phyloP scores from a whole-genome alignment of 2,888 invertebrate species.

The Caprella mutica region DNA sequence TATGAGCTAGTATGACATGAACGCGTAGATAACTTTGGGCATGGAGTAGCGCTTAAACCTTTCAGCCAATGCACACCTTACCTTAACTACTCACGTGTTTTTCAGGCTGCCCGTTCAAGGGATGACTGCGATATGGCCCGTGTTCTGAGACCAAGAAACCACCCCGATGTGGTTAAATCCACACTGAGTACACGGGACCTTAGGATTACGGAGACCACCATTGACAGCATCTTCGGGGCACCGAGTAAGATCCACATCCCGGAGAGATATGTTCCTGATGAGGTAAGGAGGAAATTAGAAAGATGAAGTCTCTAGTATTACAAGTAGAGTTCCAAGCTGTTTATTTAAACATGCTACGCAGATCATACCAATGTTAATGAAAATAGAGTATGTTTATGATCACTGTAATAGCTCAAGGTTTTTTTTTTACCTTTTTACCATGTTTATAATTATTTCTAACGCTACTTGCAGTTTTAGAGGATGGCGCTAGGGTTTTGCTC shows the following conservation, averaged over 20 bases:
- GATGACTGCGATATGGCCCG: slow-evolving; percentile 64
- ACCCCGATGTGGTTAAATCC: slow-evolving; percentile 73
- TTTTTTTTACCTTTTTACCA: background rate
- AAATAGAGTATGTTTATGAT: background rate
- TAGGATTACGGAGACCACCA: slow-evolving; percentile 64
- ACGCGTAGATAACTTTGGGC: too few relatives aligned
- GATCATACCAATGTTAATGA: background rate
- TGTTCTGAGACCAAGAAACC: slow-evolving; percentile 58
- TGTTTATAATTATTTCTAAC: too few relatives aligned
- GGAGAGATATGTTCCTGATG: slow-evolving; percentile 82
- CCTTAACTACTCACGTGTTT: too few relatives aligned
- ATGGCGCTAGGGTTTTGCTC: too few relatives aligned
- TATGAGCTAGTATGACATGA: too few relatives aligned
- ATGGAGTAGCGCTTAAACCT: too few relatives aligned
- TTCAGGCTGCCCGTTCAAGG: slow-evolving; percentile 31
- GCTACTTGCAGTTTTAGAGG: too few relatives aligned
- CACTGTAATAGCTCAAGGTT: background rate
- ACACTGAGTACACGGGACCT: slow-evolving; percentile 52
- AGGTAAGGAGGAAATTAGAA: slow-evolving; percentile 44
- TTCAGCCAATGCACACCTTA: too few relatives aligned
- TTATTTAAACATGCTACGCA: background rate
- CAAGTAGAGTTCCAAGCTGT: background rate
- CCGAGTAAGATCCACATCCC: slow-evolving; percentile 85
- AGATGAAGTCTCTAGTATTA: background rate
- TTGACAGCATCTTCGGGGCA: slow-evolving; percentile 71